Conservation (phyloP, 2,113 vertebrate species). For the Mastomys natalensis region DNA sequence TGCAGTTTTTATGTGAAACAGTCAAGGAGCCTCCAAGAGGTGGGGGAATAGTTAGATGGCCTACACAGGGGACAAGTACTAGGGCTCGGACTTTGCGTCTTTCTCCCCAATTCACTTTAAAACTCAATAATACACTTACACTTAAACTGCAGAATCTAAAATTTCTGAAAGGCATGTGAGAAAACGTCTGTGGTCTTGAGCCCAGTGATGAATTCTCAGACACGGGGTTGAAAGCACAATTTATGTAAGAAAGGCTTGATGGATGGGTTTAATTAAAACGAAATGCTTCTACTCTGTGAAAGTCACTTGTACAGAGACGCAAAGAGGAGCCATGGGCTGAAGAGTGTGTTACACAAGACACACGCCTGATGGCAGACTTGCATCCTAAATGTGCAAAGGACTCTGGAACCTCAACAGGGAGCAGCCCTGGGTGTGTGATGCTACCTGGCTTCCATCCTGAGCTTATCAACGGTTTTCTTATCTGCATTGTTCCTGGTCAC, state of each 20-base stretch:
- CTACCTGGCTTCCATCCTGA: neutral
- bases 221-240: neutral
- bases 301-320: neutral
- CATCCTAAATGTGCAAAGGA: neutral
- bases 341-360: neutral
- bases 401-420: neutral
- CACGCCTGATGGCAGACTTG: neutral
- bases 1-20: neutral
- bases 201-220: neutral
- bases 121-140: neutral
- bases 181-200: neutral
- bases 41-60: no score
- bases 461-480: neutral
- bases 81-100: neutral
- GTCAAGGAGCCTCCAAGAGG: neutral
- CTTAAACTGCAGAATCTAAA: neutral
- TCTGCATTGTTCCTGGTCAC: neutral
- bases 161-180: neutral
- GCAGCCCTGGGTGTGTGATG: neutral
- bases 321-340: neutral
- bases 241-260: constrained; percentile 20
- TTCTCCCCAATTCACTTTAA: neutral
- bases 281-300: neutral
- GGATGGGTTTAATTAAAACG: constrained; percentile 27
- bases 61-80: neutral